phyloP scores from a whole-genome alignment of 2,113 vertebrate species.

The Athene noctua region DNA sequence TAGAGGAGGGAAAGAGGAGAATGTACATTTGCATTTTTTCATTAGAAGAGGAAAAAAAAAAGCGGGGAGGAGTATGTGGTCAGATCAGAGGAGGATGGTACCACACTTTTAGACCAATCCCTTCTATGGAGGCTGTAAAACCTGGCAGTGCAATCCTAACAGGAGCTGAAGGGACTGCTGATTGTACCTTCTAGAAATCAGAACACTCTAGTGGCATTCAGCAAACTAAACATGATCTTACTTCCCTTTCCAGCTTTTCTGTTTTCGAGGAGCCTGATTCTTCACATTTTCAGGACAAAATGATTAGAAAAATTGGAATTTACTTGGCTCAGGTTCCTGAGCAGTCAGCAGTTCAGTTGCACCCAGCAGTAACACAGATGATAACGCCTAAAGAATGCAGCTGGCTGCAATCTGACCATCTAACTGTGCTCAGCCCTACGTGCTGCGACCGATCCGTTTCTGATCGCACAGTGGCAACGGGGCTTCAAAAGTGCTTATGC shows the following conservation, averaged over 20 bases:
- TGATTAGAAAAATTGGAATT: background rate
- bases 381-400: background rate
- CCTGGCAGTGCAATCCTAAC: background rate
- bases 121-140: background rate
- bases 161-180: background rate
- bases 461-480: background rate
- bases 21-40: background rate
- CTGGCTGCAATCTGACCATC: background rate
- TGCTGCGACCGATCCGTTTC: background rate
- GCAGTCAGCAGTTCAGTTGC: background rate
- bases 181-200: background rate
- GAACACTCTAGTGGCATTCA: background rate
- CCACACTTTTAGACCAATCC: conserved; percentile 61
- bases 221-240: background rate
- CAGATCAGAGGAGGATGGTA: conserved; percentile 46
- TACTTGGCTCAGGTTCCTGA: background rate
- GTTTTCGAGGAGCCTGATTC: background rate
- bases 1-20: background rate
- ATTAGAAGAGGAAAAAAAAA: background rate
- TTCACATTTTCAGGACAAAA: background rate
- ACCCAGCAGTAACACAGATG: background rate
- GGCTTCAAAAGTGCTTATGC: rapidly evolving
- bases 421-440: background rate
- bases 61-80: background rate
- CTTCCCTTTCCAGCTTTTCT: background rate